phyloP scores from a whole-genome alignment of 2,113 vertebrate genomes.

The Labeo rohita region DNA sequence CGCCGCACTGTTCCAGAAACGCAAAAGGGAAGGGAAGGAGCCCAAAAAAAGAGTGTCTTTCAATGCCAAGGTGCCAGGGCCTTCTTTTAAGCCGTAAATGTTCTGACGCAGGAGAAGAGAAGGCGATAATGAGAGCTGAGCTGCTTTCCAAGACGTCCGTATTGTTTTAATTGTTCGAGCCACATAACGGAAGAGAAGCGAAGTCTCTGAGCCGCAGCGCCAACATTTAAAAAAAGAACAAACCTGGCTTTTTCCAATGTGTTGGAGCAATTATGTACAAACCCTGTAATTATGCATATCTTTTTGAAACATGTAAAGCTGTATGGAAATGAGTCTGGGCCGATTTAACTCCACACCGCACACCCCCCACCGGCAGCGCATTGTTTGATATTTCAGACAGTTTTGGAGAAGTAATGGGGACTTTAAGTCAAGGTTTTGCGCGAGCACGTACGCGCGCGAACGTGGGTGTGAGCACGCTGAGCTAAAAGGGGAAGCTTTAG shows the following conservation, averaged over 20 bases:
- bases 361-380: constrained; percentile 60
- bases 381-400: constrained; percentile 74
- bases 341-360: constrained; percentile 61
- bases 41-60: constrained; percentile 59
- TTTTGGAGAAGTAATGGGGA: constrained; percentile 67
- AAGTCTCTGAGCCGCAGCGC: constrained; percentile 66
- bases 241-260: constrained; percentile 74
- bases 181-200: constrained; percentile 58
- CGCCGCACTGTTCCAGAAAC: constrained; percentile 54
- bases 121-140: constrained; percentile 73
- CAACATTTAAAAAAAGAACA: constrained; percentile 70
- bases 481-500: constrained; percentile 46
- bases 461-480: constrained; percentile 47
- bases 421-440: constrained; percentile 61
- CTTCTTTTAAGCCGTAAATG: constrained; percentile 69
- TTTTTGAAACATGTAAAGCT: constrained; percentile 77
- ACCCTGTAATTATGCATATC: constrained; percentile 79
- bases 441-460: constrained; percentile 30
- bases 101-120: constrained; percentile 66
- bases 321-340: constrained; percentile 76
- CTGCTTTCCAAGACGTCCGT: constrained; percentile 71
- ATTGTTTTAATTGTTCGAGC: constrained; percentile 77
- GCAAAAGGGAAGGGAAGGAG: constrained; percentile 50
- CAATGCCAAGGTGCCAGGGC: constrained; percentile 70
- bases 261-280: constrained; percentile 78